Percentiles rank a stretch among this genome's conserved stretches.
These are phyloP conservation scores for Procambarus virginalis DNA, from an alignment of 1,140 invertebrate species.

Conservation along the genomic window DNA sequence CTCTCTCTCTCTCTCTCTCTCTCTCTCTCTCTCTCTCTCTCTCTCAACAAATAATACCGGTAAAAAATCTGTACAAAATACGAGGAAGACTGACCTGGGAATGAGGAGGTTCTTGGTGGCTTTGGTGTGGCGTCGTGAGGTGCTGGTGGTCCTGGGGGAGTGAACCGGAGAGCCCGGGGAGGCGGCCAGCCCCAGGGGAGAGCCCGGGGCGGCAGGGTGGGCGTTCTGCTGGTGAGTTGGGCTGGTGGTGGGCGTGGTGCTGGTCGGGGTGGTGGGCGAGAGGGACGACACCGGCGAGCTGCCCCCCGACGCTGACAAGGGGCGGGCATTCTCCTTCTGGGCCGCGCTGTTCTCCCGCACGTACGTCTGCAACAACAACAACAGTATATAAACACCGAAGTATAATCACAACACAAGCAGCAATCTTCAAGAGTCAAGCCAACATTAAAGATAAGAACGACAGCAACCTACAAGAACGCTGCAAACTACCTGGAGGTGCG, in stretches of 20 bases:
- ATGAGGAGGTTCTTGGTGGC: slow-evolving; percentile 63
- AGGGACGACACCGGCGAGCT: slow-evolving; percentile 46
- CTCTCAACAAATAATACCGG: too few relatives aligned
- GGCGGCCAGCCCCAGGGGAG: slow-evolving; percentile 18
- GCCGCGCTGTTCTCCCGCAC: slow-evolving; percentile 50
- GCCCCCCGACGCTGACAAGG: slow-evolving; percentile 7
- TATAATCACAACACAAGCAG: too few relatives aligned
- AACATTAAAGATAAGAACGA: too few relatives aligned
- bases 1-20: too few relatives aligned
- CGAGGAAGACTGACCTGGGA: slow-evolving; percentile 32
- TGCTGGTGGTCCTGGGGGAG: slow-evolving; percentile 29
- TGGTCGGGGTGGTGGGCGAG: slow-evolving; percentile 18
- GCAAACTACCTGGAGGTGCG: too few relatives aligned
- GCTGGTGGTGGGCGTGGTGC: slow-evolving; percentile 8
- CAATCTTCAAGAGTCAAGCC: too few relatives aligned
- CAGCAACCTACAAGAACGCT: too few relatives aligned
- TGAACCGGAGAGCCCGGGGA: slow-evolving; percentile 26
- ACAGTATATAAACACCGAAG: neutral
- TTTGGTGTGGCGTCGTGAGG: slow-evolving; percentile 47
- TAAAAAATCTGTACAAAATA: too few relatives aligned
- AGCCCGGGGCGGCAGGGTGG: slow-evolving; percentile 18
- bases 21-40: too few relatives aligned
- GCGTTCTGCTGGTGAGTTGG: slow-evolving; percentile 12
- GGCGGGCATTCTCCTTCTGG: slow-evolving; percentile 59
- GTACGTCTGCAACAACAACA: slow-evolving; percentile 39